Conservation (phyloP, 64 coral and sea anemone genomes). For the Trachythela sp. region DNA sequence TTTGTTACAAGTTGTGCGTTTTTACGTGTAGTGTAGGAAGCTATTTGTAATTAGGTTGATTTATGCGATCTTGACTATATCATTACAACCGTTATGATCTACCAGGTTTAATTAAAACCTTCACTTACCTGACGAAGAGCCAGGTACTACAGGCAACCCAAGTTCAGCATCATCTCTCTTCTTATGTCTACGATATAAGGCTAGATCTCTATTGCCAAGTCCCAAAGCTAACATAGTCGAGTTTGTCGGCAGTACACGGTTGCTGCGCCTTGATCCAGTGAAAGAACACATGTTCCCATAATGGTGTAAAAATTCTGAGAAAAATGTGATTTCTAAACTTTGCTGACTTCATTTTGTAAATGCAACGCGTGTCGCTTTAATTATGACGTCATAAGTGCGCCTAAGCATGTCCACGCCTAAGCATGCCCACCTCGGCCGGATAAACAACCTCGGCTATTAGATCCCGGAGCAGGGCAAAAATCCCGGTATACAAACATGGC, state of each 20-base stretch:
- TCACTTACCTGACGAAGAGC: not conserved
- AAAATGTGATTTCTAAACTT: not conserved
- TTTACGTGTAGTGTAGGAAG: too few relatives aligned
- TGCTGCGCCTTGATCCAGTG: not conserved
- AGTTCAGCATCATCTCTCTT: not conserved
- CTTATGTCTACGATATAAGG: not conserved
- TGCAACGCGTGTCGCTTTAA: not conserved
- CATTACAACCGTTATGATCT: too few relatives aligned
- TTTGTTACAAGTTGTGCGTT: too few relatives aligned
- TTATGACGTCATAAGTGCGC: not conserved
- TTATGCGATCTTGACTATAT: too few relatives aligned
- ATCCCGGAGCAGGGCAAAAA: too few relatives aligned
- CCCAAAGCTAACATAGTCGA: not conserved
- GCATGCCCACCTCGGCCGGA: too few relatives aligned
- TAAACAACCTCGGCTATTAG: too few relatives aligned
- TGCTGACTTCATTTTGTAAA: not conserved
- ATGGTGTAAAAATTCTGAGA: not conserved
- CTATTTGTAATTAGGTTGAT: too few relatives aligned
- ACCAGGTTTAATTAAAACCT: not conserved
- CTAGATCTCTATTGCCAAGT: not conserved
- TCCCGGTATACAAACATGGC: slow-evolving; percentile 48
- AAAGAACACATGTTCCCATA: not conserved
- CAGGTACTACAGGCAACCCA: not conserved
- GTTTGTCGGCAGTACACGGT: not conserved
- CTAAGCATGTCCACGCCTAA: too few relatives aligned